Conservation (phyloP, 2,797 vertebrate genomes). For the Pipistrellus pygmaeus region DNA sequence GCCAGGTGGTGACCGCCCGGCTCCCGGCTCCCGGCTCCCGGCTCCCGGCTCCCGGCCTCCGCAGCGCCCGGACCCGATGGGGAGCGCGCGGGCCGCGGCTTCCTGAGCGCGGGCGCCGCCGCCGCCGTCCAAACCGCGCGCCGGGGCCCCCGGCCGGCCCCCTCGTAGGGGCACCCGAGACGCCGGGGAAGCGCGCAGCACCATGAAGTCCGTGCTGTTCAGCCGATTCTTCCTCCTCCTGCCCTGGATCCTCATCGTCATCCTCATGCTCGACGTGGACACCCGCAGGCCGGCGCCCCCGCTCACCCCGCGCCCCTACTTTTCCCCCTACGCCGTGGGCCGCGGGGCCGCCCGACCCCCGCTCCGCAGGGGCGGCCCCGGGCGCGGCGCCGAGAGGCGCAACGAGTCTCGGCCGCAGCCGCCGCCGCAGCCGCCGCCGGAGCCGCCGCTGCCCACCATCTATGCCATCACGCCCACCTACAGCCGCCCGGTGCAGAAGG, state of each 20-base stretch:
- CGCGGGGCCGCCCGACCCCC: conserved; percentile 51
- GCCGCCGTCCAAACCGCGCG: conserved; percentile 64
- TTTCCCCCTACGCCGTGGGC: conserved; percentile 67
- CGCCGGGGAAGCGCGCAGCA: conserved; percentile 73
- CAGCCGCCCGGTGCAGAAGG: conserved; percentile 97
- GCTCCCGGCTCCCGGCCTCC: neutral
- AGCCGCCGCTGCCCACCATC: conserved; percentile 90
- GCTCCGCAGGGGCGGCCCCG: conserved; percentile 72
- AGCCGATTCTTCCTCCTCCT: conserved; percentile 96
- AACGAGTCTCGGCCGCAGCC: conserved; percentile 78
- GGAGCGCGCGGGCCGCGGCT: conserved; percentile 46
- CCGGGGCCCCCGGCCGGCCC: neutral
- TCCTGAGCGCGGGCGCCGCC: conserved; percentile 47
- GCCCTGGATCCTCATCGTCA: conserved; percentile 96
- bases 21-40: neutral
- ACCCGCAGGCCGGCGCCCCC: conserved; percentile 88
- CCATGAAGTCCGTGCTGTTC: conserved; percentile 94
- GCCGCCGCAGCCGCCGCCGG: neutral
- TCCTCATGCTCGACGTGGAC: conserved; percentile 96
- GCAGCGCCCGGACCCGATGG: conserved; percentile 43
- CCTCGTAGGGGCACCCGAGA: neutral
- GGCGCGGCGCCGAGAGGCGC: conserved; percentile 80
- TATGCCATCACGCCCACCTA: conserved; percentile 98
- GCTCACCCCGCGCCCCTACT: conserved; percentile 82
- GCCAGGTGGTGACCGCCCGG: neutral